A percentile compares a stretch with the other conserved stretches of the same genome.
These are phyloP conservation scores for Tretioscincus oriximinensis DNA, from an alignment of 2,113 vertebrate genomes.

Conservation along the genomic window DNA sequence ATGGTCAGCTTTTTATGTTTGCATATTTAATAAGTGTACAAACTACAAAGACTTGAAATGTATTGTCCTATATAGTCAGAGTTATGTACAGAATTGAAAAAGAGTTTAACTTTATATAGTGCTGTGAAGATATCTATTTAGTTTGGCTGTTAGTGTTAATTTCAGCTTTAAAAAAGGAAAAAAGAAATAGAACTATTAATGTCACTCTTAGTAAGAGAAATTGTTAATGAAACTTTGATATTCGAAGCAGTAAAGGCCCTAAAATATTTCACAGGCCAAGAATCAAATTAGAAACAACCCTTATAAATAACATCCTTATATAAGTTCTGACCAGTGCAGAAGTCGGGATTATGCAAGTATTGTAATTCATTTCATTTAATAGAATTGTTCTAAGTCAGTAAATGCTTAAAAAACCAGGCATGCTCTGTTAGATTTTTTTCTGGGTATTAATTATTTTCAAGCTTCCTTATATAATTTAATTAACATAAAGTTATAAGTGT, in stretches of 20 bases:
- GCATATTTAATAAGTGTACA: background rate
- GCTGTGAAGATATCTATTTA: accelerated
- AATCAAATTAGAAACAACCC: background rate
- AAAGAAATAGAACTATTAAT: background rate
- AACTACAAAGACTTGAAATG: slow-evolving; percentile 28
- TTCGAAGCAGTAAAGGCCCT: background rate
- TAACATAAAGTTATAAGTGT: background rate
- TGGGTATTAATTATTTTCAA: slow-evolving; percentile 43
- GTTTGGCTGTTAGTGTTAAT: background rate
- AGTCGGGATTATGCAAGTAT: background rate
- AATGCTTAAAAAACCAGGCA: background rate
- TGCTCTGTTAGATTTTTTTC: background rate
- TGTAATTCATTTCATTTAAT: background rate
- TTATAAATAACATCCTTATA: background rate
- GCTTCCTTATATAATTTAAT: slow-evolving; percentile 39
- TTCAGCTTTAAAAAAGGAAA: accelerated
- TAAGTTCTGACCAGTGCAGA: background rate
- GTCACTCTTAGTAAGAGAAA: accelerated
- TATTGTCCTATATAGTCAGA: slow-evolving; percentile 25
- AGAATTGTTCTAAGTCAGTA: background rate
- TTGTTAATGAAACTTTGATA: background rate
- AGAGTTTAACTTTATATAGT: background rate
- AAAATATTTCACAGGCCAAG: background rate
- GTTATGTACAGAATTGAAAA: background rate
- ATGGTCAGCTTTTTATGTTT: slow-evolving; percentile 39